Percentiles rank a stretch among this genome's conserved stretches.
Conservation (phyloP, 2,113 vertebrate genomes). For the Poeciliopsis retropinna region DNA sequence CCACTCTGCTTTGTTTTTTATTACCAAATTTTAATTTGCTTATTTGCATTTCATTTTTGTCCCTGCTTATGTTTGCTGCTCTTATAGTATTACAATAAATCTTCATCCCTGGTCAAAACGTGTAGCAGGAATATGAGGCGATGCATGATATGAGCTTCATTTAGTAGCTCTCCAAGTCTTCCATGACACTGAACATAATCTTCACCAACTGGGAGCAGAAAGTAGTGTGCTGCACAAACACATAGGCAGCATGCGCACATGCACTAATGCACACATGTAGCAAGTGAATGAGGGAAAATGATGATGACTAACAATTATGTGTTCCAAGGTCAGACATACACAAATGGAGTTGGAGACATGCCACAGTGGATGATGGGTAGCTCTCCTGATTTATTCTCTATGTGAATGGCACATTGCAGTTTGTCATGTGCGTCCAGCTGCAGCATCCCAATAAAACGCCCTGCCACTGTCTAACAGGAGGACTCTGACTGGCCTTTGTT, state of each 20-base stretch:
- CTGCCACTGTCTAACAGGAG: slow-evolving; percentile 47
- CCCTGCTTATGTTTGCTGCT: slow-evolving; percentile 9
- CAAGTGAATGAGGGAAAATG: slow-evolving; percentile 51
- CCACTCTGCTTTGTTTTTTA: background rate
- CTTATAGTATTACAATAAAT: slow-evolving; percentile 25
- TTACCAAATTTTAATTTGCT: background rate
- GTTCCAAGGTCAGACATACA: slow-evolving; percentile 69
- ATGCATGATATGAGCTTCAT: slow-evolving; percentile 65
- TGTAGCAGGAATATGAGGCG: slow-evolving; percentile 37
- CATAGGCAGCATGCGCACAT: background rate
- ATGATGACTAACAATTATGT: slow-evolving; percentile 69
- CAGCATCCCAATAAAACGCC: slow-evolving; percentile 41
- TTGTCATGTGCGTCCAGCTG: slow-evolving; percentile 68
- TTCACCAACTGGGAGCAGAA: slow-evolving; percentile 59
- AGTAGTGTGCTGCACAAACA: slow-evolving; percentile 14
- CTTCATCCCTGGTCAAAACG: slow-evolving; percentile 24
- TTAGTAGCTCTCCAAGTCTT: slow-evolving; percentile 67
- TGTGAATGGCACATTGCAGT: slow-evolving; percentile 60
- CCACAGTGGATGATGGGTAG: slow-evolving; percentile 49
- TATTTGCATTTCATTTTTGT: slow-evolving; percentile 25
- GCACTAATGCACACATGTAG: background rate
- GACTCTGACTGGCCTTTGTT: slow-evolving; percentile 32
- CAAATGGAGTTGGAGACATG: slow-evolving; percentile 55
- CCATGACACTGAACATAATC: slow-evolving; percentile 72
- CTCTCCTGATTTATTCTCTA: slow-evolving; percentile 53